These are phyloP conservation scores for Pontoporia blainvillei DNA, from an alignment of 2,113 vertebrate genomes.

Conservation along the genomic window DNA sequence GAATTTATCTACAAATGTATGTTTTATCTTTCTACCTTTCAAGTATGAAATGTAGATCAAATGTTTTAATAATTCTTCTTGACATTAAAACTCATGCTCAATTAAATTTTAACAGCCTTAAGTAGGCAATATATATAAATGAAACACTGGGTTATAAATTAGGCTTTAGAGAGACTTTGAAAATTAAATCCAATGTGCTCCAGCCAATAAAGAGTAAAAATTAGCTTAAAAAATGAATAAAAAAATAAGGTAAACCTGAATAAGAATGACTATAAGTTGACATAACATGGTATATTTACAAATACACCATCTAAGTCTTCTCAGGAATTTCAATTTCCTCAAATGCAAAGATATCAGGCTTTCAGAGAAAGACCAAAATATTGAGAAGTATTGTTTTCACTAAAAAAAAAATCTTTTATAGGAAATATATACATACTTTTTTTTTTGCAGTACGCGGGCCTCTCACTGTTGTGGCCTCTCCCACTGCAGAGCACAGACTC, in stretches of 20 bases:
- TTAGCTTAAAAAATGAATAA: neutral
- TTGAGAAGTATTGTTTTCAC: neutral
- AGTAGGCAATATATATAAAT: neutral
- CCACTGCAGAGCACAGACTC: too few relatives aligned
- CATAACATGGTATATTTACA: neutral
- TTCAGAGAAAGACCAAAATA: neutral
- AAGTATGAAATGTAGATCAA: neutral
- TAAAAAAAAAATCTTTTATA: neutral
- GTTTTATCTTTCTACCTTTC: constrained; percentile 37
- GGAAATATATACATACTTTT: neutral
- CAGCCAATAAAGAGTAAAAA: neutral
- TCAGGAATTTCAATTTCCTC: neutral
- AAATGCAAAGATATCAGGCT: neutral
- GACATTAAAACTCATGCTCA: neutral
- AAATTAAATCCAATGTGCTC: neutral
- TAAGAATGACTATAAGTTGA: neutral
- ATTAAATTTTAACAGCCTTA: neutral
- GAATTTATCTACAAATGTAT: constrained; percentile 10
- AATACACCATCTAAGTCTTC: neutral
- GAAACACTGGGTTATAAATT: neutral
- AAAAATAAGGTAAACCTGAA: neutral
- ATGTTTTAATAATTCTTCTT: constrained; percentile 15
- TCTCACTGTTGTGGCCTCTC: too few relatives aligned
- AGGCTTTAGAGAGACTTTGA: neutral
- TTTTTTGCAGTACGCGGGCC: too few relatives aligned